Percentiles rank a stretch among this genome's conserved stretches.
These are phyloP conservation scores for Cardinalis cardinalis DNA, from an alignment of 2,113 vertebrate species.

Conservation along the genomic window DNA sequence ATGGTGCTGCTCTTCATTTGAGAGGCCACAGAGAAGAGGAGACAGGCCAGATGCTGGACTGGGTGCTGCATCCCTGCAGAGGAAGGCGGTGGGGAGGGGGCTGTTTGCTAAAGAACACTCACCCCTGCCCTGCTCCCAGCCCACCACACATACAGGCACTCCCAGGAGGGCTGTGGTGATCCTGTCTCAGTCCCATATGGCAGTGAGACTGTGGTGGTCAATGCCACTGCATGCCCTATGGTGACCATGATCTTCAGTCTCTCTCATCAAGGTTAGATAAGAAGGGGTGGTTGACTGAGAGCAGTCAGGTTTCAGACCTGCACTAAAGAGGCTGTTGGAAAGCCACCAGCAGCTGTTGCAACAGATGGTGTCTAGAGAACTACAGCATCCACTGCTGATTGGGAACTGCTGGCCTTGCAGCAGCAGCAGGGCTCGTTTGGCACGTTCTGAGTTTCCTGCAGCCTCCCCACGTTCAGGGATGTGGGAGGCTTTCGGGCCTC, in stretches of 20 bases:
- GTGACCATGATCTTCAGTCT: background rate
- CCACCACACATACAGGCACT: fast-evolving
- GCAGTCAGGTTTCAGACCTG: background rate
- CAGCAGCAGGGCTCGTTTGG: background rate
- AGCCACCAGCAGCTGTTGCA: slow-evolving; percentile 41
- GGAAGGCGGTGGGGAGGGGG: background rate
- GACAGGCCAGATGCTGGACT: background rate
- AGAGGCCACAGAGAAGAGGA: background rate
- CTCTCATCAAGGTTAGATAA: background rate
- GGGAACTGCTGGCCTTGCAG: background rate
- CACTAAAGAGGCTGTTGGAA: background rate
- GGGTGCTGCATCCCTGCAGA: background rate
- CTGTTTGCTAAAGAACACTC: background rate
- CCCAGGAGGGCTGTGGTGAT: background rate
- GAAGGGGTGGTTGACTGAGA: background rate
- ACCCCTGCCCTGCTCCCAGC: background rate
- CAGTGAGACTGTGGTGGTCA: background rate
- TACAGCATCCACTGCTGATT: background rate
- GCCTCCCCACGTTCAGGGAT: background rate
- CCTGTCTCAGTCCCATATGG: background rate
- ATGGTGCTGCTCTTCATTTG: background rate
- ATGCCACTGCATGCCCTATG: background rate
- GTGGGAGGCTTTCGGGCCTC: background rate
- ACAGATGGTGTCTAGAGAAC: slow-evolving; percentile 40
- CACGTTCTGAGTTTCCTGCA: background rate